Conservation (phyloP, 2,797 vertebrate species). For the Acanthornis magna region DNA sequence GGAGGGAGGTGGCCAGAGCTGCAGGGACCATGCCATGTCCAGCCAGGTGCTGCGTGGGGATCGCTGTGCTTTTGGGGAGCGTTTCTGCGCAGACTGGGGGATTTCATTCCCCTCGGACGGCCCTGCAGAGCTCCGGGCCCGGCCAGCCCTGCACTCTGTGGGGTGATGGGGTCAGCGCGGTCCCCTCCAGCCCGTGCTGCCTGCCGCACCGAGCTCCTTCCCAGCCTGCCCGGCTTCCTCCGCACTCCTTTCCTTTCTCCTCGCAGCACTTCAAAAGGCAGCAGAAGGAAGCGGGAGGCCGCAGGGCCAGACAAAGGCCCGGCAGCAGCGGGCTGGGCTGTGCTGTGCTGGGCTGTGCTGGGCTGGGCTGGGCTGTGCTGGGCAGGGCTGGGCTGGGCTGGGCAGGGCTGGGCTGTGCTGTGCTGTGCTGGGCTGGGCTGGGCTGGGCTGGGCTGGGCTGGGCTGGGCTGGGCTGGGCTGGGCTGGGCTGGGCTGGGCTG, state of each 20-base stretch:
- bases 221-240: neutral
- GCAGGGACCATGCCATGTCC: rapidly evolving
- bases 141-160: rapidly evolving
- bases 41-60: neutral
- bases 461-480: neutral
- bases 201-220: neutral
- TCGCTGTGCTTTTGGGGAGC: neutral
- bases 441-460: neutral
- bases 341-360: neutral
- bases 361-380: neutral
- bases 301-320: neutral
- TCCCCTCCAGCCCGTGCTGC: neutral
- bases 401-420: neutral
- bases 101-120: neutral
- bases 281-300: neutral
- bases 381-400: no score
- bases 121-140: neutral
- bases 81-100: neutral
- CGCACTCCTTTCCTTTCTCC: neutral
- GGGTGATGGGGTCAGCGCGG: rapidly evolving
- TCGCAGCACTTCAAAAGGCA: neutral
- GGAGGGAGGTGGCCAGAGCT: neutral
- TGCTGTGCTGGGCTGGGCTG: no score
- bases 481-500: neutral
- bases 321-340: neutral